Evolutionary conservation across 2,797 vertebrate species (phyloP), one percentile per base, ranked within the genome.

Genomic region (Pelobates cultripes): DNA sequence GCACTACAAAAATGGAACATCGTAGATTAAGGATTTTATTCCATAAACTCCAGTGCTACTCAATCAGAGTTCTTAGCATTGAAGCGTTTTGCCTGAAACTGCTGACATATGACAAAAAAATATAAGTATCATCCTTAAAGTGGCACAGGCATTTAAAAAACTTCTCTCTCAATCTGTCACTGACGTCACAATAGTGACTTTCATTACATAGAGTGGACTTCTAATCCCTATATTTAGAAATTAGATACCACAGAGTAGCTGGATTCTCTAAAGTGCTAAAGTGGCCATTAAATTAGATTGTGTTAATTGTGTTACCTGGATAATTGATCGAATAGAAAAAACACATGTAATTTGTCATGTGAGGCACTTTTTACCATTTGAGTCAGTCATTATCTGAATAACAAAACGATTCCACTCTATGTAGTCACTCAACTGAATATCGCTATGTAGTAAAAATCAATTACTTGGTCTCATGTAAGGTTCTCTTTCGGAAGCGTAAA

Each of bases 391-490:
- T 51, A 57, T 57, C 55, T 14, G 14, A 57, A 57, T 57, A 15
- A 57, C 55, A 57, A 12, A 57, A 57, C 1, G 8, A 57, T 57
- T 57, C 4, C 55, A 57, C 4, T 12, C 55, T 14, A 4, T 57
- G 14, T 15, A 57, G 9, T 57, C 55, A 57, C 55, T 57, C 55
- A 12, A 57, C 13, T 51, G n/a, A 1, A 64, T 40, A 64, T 64
- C 10, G 4, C 15, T 17, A 17, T 64, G 5, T 7, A 28, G 7
- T 40, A 64, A 28, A 64, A 64, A 64, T 28, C 17, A 64, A 64
- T 91, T 89, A 94, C 93, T 89, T 93, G 0, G 91, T 95, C 85
- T 94, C 90, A 53, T 94, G 93, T 7, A 94, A 78, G 0, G 84
- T 92, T 89, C 93, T 91, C 81, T 87, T 94, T 43, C 89, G 92